Conservation (phyloP, 2,888 invertebrate species). For the Caenorhabditis sp. region DNA sequence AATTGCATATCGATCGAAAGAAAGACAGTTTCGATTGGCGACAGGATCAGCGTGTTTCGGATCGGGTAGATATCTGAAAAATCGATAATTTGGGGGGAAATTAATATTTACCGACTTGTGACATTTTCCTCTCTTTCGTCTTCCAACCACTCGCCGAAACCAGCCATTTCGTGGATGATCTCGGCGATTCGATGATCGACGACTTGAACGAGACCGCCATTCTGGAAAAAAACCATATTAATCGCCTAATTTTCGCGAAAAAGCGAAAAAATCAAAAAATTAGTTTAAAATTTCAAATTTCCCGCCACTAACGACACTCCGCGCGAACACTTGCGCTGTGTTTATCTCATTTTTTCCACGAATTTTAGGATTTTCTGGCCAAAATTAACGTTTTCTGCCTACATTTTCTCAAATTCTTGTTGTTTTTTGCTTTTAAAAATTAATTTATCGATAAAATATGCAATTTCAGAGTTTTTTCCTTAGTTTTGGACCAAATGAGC, state of each 20-base stretch:
- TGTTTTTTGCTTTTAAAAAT: too few relatives aligned
- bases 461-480: not conserved
- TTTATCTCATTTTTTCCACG: not conserved
- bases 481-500: not conserved
- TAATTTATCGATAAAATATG: too few relatives aligned
- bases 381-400: not conserved
- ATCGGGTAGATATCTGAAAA: conserved; percentile 34
- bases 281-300: too few relatives aligned
- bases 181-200: conserved; percentile 26
- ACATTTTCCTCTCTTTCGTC: conserved; percentile 40
- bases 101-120: not conserved
- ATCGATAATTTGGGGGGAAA: not conserved
- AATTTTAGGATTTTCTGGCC: not conserved
- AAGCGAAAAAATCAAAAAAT: not conserved
- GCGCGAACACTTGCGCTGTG: too few relatives aligned
- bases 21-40: conserved; percentile 43
- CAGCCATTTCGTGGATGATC: conserved; percentile 35
- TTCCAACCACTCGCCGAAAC: conserved; percentile 54
- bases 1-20: conserved; percentile 44
- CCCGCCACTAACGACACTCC: too few relatives aligned
- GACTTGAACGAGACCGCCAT: conserved; percentile 45
- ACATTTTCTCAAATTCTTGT: too few relatives aligned
- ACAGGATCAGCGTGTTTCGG: conserved; percentile 21
- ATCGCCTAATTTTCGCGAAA: not conserved
- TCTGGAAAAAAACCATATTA: conserved; percentile 30